These are phyloP conservation scores for Agrypnia vestita DNA, from an alignment of 1,140 invertebrate genomes.

Conservation along the genomic window DNA sequence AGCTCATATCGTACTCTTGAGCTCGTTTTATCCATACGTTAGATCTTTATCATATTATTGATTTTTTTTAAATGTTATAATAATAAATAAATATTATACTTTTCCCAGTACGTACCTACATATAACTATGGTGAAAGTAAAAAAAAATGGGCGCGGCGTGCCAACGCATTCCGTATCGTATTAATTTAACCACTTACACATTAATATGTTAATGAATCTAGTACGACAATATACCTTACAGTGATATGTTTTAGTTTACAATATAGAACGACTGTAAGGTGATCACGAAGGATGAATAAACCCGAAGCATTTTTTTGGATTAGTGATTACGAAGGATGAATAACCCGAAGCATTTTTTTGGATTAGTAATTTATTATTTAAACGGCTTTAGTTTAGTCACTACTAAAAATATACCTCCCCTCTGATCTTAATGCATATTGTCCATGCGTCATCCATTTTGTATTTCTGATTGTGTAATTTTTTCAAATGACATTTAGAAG, in stretches of 20 bases:
- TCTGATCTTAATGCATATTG: constrained; percentile 43
- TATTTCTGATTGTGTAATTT: neutral
- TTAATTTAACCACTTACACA: constrained; percentile 42
- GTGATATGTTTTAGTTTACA: neutral
- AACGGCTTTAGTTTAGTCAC: constrained; percentile 16
- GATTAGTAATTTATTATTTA: constrained; percentile 10
- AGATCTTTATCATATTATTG: too few relatives aligned
- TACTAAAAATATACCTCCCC: constrained; percentile 36
- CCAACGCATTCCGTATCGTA: constrained; percentile 38
- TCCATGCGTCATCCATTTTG: constrained; percentile 5
- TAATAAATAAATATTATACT: neutral
- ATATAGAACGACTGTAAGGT: neutral
- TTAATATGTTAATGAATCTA: constrained; percentile 42
- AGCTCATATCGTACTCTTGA: too few relatives aligned
- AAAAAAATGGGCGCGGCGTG: constrained; percentile 30
- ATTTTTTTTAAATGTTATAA: neutral
- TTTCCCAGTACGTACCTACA: neutral
- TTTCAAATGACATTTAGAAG: too few relatives aligned
- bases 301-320: neutral
- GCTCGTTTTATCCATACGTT: too few relatives aligned
- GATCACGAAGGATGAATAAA: neutral
- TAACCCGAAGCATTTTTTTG: constrained; percentile 22
- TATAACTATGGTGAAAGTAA: constrained; percentile 1
- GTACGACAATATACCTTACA: constrained; percentile 5
- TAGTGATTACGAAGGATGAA: constrained; percentile 4